Evolutionary conservation across 30 jellyfish, hydroid and myxozoan genomes (phyloP).

Genomic region (Rhopilema esculentum): DNA sequence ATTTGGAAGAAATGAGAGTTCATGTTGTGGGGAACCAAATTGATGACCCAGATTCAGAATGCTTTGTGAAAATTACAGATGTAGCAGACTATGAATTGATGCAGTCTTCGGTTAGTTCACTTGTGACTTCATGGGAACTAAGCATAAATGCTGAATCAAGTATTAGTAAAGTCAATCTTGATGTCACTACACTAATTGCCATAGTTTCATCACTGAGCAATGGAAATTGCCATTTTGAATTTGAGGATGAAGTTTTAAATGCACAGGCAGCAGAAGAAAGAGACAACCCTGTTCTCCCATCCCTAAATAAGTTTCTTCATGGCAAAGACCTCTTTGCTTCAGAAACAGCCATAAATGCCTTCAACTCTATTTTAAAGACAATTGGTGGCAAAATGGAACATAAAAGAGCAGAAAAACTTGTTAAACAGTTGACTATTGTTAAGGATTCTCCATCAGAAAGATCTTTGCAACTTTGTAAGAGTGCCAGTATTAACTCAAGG

Average conservation of each 20-base stretch:
- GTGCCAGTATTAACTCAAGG: constrained; percentile 78
- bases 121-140: constrained; percentile 10
- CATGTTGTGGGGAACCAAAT: constrained; percentile 59
- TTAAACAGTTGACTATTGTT: constrained; percentile 48
- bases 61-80: constrained; percentile 4
- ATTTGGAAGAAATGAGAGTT: constrained; percentile 54
- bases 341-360: constrained; percentile 74
- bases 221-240: constrained; percentile 60
- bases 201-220: constrained; percentile 83
- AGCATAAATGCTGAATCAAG: constrained; percentile 4
- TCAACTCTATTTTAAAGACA: constrained; percentile 60
- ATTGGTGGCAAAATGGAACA: constrained; percentile 82
- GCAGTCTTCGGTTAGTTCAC: not conserved
- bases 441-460: constrained; percentile 75
- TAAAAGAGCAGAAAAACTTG: constrained; percentile 69
- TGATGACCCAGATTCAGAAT: constrained; percentile 66
- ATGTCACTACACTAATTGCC: constrained; percentile 82
- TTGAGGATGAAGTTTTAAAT: constrained; percentile 66
- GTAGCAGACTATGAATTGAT: not conserved
- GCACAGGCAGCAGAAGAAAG: constrained; percentile 85
- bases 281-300: constrained; percentile 72
- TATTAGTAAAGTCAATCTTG: constrained; percentile 70
- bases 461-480: constrained; percentile 58
- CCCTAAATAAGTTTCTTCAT: constrained; percentile 44
- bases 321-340: constrained; percentile 77